Evolutionary conservation across 2,113 vertebrate species (phyloP).

Genomic region (Cyprinodon brontotheroides): DNA sequence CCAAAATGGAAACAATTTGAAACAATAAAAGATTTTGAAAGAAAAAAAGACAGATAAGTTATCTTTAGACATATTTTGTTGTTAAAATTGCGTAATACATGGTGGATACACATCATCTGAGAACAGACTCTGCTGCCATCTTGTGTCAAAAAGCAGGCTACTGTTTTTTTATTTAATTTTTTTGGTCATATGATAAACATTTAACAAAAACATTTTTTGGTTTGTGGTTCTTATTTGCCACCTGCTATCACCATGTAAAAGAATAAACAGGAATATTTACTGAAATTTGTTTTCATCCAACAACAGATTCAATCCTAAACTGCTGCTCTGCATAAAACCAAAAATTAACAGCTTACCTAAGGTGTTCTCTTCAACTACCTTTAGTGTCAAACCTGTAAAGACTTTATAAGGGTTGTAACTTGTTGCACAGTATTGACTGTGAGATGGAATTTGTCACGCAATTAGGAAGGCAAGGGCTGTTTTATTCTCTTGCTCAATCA

Average conservation of each 20-base stretch:
- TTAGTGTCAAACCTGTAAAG: conserved; percentile 46
- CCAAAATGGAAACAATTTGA: not conserved
- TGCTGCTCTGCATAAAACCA: conserved; percentile 21
- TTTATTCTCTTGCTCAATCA: not conserved
- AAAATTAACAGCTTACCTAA: conserved; percentile 8
- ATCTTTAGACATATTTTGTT: not conserved
- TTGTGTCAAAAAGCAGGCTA: conserved; percentile 28
- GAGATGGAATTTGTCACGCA: conserved; percentile 8
- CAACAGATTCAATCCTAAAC: conserved; percentile 11
- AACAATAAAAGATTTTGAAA: not conserved
- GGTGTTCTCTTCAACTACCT: conserved; percentile 38
- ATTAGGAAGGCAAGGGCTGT: conserved; percentile 18
- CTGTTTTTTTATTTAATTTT: not conserved
- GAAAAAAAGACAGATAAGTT: not conserved
- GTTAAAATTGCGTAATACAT: not conserved
- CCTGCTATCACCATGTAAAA: not conserved
- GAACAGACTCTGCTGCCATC: conserved; percentile 54
- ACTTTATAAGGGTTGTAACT: conserved; percentile 51
- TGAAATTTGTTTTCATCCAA: conserved; percentile 30
- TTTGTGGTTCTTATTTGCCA: not conserved
- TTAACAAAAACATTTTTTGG: not conserved
- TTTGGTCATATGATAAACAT: not conserved
- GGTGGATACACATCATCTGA: not conserved
- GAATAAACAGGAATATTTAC: not conserved
- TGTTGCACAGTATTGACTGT: conserved; percentile 48